A percentile compares a stretch with the other conserved stretches of the same genome.
Evolutionary conservation across 2,888 invertebrate genomes (phyloP).

Genomic region (Heliconius aoede): DNA sequence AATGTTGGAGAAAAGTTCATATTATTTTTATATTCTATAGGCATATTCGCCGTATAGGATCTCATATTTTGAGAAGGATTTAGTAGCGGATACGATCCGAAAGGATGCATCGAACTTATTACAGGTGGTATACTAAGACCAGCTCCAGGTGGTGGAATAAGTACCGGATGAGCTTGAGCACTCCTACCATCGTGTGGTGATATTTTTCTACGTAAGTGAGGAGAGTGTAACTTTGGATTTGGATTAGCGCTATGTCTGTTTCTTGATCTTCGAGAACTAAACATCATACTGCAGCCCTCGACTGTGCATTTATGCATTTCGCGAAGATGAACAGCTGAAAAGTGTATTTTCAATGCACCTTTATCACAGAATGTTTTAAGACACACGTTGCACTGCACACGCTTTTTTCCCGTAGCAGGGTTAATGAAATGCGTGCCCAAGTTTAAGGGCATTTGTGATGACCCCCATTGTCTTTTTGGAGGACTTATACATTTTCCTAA

Average conservation of each 20-base stretch:
- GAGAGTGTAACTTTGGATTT: slow-evolving; percentile 98
- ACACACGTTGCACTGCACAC: slow-evolving; percentile 99
- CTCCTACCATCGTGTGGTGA: slow-evolving; percentile 97
- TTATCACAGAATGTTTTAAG: slow-evolving; percentile 99
- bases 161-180: slow-evolving; percentile 92
- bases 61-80: slow-evolving; percentile 88
- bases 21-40: slow-evolving; percentile 80
- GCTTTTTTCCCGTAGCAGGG: slow-evolving; percentile 96
- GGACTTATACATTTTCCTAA: slow-evolving; percentile 88
- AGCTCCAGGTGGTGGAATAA: slow-evolving; percentile 88
- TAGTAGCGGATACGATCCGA: slow-evolving; percentile 90
- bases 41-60: slow-evolving; percentile 78
- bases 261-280: slow-evolving; percentile 96
- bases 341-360: slow-evolving; percentile 99
- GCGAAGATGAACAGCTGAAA: slow-evolving; percentile 98
- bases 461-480: slow-evolving; percentile 91
- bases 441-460: slow-evolving; percentile 90
- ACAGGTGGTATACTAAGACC: slow-evolving; percentile 86
- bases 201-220: slow-evolving; percentile 95
- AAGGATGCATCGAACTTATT: slow-evolving; percentile 88
- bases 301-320: slow-evolving; percentile 99
- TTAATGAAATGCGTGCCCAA: slow-evolving; percentile 95
- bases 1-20: slow-evolving; percentile 65
- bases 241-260: slow-evolving; percentile 99
- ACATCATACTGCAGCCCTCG: slow-evolving; percentile 99